Evolutionary conservation across 2,113 vertebrate genomes (phyloP).

Genomic region (Brachypteracias leptosomus): DNA sequence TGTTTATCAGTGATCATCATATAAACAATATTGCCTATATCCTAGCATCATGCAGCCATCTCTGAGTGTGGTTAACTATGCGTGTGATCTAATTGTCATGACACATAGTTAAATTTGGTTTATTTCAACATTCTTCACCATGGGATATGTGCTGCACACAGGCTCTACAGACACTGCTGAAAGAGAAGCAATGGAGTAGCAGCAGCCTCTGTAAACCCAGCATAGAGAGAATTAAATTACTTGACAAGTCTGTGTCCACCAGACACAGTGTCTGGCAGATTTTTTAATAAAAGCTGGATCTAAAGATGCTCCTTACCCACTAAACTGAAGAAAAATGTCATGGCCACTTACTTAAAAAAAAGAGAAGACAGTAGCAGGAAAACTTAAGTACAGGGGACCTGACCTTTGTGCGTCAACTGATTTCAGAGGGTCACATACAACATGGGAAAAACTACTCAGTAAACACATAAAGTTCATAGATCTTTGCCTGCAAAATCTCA

Average conservation of each 20-base stretch:
- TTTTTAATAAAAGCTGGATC: neutral
- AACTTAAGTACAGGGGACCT: neutral
- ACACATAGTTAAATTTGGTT: neutral
- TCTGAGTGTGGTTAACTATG: neutral
- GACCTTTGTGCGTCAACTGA: constrained; percentile 1
- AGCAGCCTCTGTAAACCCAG: neutral
- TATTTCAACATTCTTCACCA: neutral
- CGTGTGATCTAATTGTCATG: neutral
- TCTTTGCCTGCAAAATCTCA: constrained; percentile 1
- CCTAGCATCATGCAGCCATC: neutral
- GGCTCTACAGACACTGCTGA: neutral
- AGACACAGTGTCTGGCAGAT: neutral
- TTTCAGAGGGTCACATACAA: neutral
- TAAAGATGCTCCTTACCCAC: neutral
- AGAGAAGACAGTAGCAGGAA: neutral
- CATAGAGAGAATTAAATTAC: neutral
- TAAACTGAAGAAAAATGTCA: neutral
- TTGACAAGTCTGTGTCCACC: neutral
- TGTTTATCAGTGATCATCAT: neutral
- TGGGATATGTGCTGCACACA: too few species aligned
- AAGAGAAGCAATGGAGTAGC: neutral
- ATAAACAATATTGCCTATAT: neutral
- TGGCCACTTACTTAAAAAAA: neutral
- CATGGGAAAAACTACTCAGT: constrained; percentile 34
- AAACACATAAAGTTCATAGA: constrained; percentile 30